Evolutionary conservation across 2,888 invertebrate species (phyloP), one percentile per base, ranked within the genome.

Genomic region (Buathra laborator): DNA sequence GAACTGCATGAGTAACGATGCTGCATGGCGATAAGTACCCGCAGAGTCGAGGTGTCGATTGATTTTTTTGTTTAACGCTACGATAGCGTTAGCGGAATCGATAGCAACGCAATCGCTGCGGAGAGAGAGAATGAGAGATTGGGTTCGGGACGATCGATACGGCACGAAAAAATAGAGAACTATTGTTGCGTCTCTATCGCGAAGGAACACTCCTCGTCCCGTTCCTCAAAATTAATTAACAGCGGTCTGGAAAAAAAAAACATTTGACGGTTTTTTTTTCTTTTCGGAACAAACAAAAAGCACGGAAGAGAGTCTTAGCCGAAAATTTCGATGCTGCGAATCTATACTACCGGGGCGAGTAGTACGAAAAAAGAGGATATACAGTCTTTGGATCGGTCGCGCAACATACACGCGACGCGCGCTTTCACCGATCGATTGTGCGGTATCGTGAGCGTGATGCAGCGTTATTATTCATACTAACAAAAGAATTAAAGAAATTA

Each of bases 301-400:
- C 37, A 51, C 53, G 53, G 53, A 53, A n/a, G 53, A 53, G 53
- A 53, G 53, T 19, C 16, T 53, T 12, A n/a, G 43, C 24, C 24
- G 78, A 29, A 79, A 64, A 70, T 37, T 64, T 75, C 67, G 72
- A 67, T 46, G 24, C 81, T 48, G 43, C 37, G 56, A 64, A 53
- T 80, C 16, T 74, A 24, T 43, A 6, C 56, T n/a, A 37, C 29
- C 24, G 12, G 37, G 51, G 51, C 44, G 16, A 48, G 51, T 9
- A 64, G 56, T 71, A 77, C 59, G 53, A 68, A n/a, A 71, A 71
- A 79, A 62, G 44, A 62, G 70, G 24, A 78, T 19, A 6, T 46
- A 53, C 83, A 79, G 82, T 74, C 78, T 83, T 78, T 78, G 80
- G 56, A 84, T 80, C 46, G 48, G 10, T 56, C n/a, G 10, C 56